phyloP scores from a whole-genome alignment of 2,797 vertebrate genomes.

The Semaprochilodus insignis region DNA sequence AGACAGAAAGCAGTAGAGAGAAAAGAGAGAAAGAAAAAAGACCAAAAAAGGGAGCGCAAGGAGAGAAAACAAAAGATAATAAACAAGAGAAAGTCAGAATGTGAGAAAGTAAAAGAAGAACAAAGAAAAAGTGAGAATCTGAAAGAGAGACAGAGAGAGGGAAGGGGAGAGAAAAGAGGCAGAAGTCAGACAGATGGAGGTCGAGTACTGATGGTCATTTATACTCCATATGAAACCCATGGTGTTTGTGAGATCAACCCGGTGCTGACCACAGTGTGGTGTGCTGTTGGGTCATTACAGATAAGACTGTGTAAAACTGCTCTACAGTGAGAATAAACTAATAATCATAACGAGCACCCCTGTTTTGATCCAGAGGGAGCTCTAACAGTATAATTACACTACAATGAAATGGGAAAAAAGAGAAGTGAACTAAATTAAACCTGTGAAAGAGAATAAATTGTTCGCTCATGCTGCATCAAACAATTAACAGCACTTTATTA shows the following conservation, averaged over 20 bases:
- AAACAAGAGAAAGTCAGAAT: too few relatives aligned
- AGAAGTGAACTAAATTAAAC: not conserved
- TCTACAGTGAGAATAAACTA: constrained; percentile 57
- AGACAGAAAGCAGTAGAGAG: constrained; percentile 5
- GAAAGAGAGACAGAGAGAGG: not conserved
- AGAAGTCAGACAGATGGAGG: not conserved
- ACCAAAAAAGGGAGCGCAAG: too few relatives aligned
- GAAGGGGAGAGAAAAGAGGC: not conserved
- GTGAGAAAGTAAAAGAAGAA: too few relatives aligned
- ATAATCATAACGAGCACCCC: constrained; percentile 57
- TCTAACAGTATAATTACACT: constrained; percentile 67
- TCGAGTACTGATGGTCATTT: not conserved
- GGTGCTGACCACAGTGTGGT: not conserved
- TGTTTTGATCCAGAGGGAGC: constrained; percentile 65
- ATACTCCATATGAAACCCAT: not conserved
- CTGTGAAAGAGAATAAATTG: constrained; percentile 65
- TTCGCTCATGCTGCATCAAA: constrained; percentile 58
- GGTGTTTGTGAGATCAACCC: not conserved
- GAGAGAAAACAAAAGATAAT: too few relatives aligned
- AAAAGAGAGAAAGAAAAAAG: too few relatives aligned
- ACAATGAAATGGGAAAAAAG: constrained; percentile 51
- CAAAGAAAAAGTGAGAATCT: too few relatives aligned
- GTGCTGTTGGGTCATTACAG: not conserved
- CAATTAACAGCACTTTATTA: constrained; percentile 62
- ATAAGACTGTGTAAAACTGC: constrained; percentile 25